Base-by-base conservation (phyloP, 1,140 invertebrate species). In the Polypedilum pembai region DNA sequence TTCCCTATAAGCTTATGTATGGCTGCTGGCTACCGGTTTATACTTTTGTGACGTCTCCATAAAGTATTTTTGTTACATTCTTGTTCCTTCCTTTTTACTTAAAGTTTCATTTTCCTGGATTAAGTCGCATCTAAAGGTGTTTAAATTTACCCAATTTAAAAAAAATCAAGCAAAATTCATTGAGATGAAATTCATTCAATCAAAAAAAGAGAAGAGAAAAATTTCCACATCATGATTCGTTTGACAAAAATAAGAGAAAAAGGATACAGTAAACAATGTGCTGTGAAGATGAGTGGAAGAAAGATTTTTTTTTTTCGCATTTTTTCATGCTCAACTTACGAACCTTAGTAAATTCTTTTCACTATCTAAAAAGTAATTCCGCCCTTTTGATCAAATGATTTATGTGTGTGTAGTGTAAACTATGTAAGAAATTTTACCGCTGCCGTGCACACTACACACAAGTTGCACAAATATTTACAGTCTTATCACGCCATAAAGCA, bases 371-470 rank as follows among this genome's bases (percentile, higher is more conserved):
- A 45, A 45, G 5, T 33, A 33, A 33, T 33, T 33, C 24, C 24
- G 24, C 24, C 5, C 65, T 18, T 69, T 69, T 69, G 65, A 69
- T 18, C 65, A 69, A 69, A 69, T 69, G 65, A 69, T 69, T 69
- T 69, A 69, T 69, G 65, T 18, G n/a, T 69, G 18, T 21, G 17
- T 20, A 69, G 65, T 69, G 65, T 69, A 69, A 69, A 69, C 65
- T 69, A 33, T 33, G 24, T 33, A 69, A 18, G 65, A n/a, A 69
- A 69, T 69, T 69, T 69, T 69, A 69, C 20, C 20, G 65, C 17
- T 18, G 7, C 65, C 17, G 4, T 56, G 10, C 15, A 5, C 24
- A 5, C 24, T 33, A 33, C 5, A 33, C 5, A 33, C 24, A 33
- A 33, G 1, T 33, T 33, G 24, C n/a, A 12, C 45, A 56, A 56